Evolutionary conservation across 2,888 invertebrate species (phyloP).

Genomic region (Drosophila macrothrix): DNA sequence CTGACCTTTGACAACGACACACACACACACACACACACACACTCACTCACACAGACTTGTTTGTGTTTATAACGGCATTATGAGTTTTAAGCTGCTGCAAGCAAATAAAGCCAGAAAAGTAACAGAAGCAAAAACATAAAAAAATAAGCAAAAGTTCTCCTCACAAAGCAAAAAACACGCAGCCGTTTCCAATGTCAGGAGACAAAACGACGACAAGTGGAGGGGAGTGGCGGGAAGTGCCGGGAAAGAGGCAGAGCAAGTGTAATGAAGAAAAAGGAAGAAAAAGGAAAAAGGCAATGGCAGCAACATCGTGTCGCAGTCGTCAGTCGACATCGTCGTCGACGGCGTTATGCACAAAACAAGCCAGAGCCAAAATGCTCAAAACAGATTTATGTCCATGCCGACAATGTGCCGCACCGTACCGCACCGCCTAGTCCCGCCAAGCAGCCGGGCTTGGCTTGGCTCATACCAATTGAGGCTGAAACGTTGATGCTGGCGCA

Average conservation of each 20-base stretch:
- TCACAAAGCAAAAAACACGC: slow-evolving; percentile 31
- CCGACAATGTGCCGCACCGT: slow-evolving; percentile 18
- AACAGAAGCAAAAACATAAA: slow-evolving; percentile 40
- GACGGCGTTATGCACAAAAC: slow-evolving; percentile 69
- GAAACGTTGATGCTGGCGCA: slow-evolving; percentile 65
- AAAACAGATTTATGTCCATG: slow-evolving; percentile 73
- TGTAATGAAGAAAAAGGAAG: slow-evolving; percentile 10
- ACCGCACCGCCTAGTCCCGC: neutral
- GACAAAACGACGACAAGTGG: slow-evolving; percentile 71
- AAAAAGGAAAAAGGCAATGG: slow-evolving; percentile 32
- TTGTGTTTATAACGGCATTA: slow-evolving; percentile 75
- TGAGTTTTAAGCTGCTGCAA: slow-evolving; percentile 73
- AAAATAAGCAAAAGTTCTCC: slow-evolving; percentile 26
- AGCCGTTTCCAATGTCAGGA: slow-evolving; percentile 73
- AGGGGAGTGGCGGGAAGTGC: slow-evolving; percentile 23
- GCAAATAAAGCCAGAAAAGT: slow-evolving; percentile 58
- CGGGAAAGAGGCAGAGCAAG: neutral
- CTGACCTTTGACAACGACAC: slow-evolving; percentile 74
- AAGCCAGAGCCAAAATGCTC: slow-evolving; percentile 67
- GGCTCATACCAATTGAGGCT: slow-evolving; percentile 49
- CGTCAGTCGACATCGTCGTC: slow-evolving; percentile 8
- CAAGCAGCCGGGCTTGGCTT: neutral
- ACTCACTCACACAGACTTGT: slow-evolving; percentile 31
- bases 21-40: slow-evolving; percentile 33
- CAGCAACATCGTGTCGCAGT: slow-evolving; percentile 50